These are phyloP conservation scores for Sigmodon hispidus DNA, from an alignment of 2,113 vertebrate genomes.

Conservation along the genomic window DNA sequence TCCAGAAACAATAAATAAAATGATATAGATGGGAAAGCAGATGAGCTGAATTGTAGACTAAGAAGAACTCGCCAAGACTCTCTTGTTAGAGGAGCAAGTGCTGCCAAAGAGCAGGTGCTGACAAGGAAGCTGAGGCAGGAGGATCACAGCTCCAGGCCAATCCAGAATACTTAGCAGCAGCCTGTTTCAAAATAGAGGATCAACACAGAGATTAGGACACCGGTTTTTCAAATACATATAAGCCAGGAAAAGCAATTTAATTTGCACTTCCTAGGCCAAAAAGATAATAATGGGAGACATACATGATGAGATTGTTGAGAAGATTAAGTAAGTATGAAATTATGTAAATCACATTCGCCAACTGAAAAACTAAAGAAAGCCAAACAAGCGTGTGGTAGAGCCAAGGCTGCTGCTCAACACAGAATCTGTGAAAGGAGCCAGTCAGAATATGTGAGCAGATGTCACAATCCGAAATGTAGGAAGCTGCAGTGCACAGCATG, in stretches of 20 bases:
- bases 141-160: not conserved
- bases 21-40: not conserved
- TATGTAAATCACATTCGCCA: constrained; percentile 36
- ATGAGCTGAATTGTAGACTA: not conserved
- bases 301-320: not conserved
- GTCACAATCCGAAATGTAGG: not conserved
- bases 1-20: not conserved
- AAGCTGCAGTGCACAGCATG: not conserved
- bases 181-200: not conserved
- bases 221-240: not conserved
- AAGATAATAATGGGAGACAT: not conserved
- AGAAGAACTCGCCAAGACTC: not conserved
- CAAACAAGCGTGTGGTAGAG: not conserved
- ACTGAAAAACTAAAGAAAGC: constrained; percentile 23
- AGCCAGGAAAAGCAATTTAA: constrained; percentile 46
- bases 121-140: not conserved
- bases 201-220: not conserved
- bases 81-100: not conserved
- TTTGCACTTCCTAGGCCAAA: not conserved
- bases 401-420: constrained; percentile 7
- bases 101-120: not conserved
- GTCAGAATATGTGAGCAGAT: constrained; percentile 22
- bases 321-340: constrained; percentile 39
- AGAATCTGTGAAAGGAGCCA: constrained; percentile 21
- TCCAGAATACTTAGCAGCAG: not conserved